phyloP scores from a whole-genome alignment of 1,140 invertebrate genomes.

The Pinna nobilis region DNA sequence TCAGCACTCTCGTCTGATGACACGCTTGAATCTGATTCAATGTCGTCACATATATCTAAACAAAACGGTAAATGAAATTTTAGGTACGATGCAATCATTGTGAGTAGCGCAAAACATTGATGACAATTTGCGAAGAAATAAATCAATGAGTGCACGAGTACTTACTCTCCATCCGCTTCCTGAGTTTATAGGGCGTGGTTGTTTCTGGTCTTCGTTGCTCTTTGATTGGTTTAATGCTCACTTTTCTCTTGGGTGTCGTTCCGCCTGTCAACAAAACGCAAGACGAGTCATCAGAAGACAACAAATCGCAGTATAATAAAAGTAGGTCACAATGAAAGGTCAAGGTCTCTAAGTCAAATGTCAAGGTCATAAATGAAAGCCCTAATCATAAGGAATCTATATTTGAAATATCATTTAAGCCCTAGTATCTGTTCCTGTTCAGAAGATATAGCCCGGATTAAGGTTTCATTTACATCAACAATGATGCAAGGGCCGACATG shows the following conservation, averaged over 20 bases:
- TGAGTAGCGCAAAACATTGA: background rate
- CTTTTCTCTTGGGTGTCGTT: slow-evolving; percentile 27
- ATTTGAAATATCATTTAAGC: no score
- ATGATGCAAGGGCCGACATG: no score
- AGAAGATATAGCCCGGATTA: no score
- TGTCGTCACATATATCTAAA: slow-evolving; percentile 25
- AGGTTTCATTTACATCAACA: no score
- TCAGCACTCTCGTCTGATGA: slow-evolving; percentile 14
- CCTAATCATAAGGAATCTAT: no score
- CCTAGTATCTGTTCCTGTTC: no score
- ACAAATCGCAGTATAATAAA: no score
- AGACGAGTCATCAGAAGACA: background rate
- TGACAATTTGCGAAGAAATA: background rate
- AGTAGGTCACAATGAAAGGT: no score
- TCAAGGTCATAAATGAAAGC: no score
- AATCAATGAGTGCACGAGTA: background rate
- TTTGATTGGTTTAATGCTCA: background rate
- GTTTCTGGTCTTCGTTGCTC: slow-evolving; percentile 47
- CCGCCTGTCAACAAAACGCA: slow-evolving; percentile 12
- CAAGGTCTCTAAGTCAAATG: no score
- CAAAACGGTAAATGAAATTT: background rate
- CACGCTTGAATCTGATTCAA: slow-evolving; percentile 16
- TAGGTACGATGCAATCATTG: background rate
- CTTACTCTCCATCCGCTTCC: slow-evolving; percentile 57
- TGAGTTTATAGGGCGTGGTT: slow-evolving; percentile 63